Evolutionary conservation across 1,140 invertebrate genomes (phyloP), one percentile per base, ranked within the genome.

Genomic region (Drosophila lacertosa): DNA sequence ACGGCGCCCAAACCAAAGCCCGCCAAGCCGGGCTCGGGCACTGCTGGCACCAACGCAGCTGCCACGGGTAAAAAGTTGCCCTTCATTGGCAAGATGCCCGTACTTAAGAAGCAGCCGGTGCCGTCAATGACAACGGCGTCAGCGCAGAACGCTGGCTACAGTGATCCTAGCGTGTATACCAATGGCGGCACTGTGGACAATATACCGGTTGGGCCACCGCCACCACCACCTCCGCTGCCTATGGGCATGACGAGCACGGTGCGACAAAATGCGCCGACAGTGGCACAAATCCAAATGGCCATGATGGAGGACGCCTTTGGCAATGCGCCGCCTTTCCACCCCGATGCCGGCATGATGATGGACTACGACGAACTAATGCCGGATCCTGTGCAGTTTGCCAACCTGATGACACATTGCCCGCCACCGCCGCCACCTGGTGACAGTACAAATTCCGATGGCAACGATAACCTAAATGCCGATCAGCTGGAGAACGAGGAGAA

Each of bases 31-130:
- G 16, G 2, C 22, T 29, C 35, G 2, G 60, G 18, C 45, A 50
- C 29, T 13, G 29, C 76, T 6, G 15, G 22, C 40, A 42, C 60
- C 4, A 58, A 68, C 3, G 47, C 78, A 80, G 51, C 63, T 4
- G 13, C 7, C 2, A 57, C 58, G 4, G 89, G 80, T 40, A 93
- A 94, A n/a, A 95, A 95, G 74, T 73, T 95, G 29, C 94, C 94
- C 0, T 95, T 95, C 60, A 95, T 95, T 47, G 95, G 94, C 1
- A 91, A 94, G 73, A 93, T 95, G 91, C 95, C 94, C 1, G 81
- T 95, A 33, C 94, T 95, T 48, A 95, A 95, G 69, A 95, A 95
- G 50, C 93, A 94, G 48, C 74, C 77, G 1, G 11, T 42, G 10
- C 51, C 55, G 15, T 15, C 63, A 4, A 29, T 7, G 24, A 2